These are phyloP conservation scores for Anguilla anguilla DNA, from an alignment of 2,797 vertebrate species.

Conservation along the genomic window DNA sequence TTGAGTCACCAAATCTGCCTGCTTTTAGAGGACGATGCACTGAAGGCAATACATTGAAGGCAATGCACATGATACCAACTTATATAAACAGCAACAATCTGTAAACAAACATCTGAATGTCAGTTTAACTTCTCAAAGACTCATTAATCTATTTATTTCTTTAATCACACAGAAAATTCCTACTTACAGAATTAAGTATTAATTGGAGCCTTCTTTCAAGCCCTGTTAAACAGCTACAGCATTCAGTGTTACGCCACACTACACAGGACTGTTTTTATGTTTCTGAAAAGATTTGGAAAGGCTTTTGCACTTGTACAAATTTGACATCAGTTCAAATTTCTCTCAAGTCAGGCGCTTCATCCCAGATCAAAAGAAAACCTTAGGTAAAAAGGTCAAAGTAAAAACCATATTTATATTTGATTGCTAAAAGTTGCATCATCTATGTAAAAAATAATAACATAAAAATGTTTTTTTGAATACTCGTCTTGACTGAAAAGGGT, in stretches of 20 bases:
- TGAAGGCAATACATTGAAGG: not conserved
- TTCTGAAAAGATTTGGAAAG: no score
- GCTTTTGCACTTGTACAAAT: no score
- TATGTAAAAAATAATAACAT: not conserved
- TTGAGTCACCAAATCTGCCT: not conserved
- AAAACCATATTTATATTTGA: not conserved
- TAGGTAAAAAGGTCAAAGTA: not conserved
- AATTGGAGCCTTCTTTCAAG: no score
- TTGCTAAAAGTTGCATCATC: not conserved
- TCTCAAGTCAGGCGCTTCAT: not conserved
- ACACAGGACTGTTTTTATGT: no score
- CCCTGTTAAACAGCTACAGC: not conserved
- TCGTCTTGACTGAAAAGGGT: not conserved
- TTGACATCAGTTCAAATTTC: not conserved
- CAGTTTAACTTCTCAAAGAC: not conserved
- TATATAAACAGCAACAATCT: not conserved
- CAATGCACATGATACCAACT: not conserved
- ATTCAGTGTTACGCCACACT: no score
- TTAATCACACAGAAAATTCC: not conserved
- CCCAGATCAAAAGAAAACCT: not conserved
- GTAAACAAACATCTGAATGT: not conserved
- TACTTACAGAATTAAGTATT: no score
- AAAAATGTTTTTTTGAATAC: not conserved
- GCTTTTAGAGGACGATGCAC: not conserved
- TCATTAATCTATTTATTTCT: not conserved